Evolutionary conservation across 2,113 vertebrate genomes (phyloP), one percentile per base, ranked within the genome.

Genomic region (Cheirogaleus medius): DNA sequence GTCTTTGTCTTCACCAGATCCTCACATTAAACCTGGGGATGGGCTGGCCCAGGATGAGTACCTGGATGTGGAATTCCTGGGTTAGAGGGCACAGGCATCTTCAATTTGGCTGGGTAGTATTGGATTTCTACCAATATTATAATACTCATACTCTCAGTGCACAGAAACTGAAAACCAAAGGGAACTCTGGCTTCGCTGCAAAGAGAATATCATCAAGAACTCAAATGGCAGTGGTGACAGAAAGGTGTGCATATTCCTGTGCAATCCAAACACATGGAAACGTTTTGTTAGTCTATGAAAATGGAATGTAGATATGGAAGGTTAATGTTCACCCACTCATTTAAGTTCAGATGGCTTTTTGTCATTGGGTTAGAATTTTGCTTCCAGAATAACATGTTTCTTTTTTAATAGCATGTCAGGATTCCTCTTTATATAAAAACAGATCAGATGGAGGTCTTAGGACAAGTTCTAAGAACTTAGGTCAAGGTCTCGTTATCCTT

Each of bases 21-120:
- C 10, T 49, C 21, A n/a, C n/a, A 0, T 2, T 7, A 23, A 15
- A 56, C 4, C 0, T 6, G 6, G 14, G 5, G n/a, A 54, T 27
- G 13, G 6, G 6, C 66, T 10, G 44, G 29, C 58, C 78, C 8
- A 5, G 47, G 13, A 37, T 2, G 14, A 12, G 32, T 0, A 12
- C 66, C 32, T 1, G 37, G 27, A 39, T 56, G 63, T 49, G 78
- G 78, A 25, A 44, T 2, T 25, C 17, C 3, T 15, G 58, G n/a
- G 34, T 18, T 12, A 5, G 0, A 12, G 64, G 60, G 29, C 37
- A 12, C 1, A 1, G 0, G 42, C 7, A 0, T 5, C 29, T 9
- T 71, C 85, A 7, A 14, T 12, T 1, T 56, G 15, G 13, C 77
- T 15, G 13, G 12, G 63, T 10, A 29, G 37, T 4, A 14, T 2